Percentiles rank a stretch among this genome's conserved stretches.
These are phyloP conservation scores for Neosilurus mollespiculum DNA, from an alignment of 2,797 vertebrate genomes.

Conservation along the genomic window DNA sequence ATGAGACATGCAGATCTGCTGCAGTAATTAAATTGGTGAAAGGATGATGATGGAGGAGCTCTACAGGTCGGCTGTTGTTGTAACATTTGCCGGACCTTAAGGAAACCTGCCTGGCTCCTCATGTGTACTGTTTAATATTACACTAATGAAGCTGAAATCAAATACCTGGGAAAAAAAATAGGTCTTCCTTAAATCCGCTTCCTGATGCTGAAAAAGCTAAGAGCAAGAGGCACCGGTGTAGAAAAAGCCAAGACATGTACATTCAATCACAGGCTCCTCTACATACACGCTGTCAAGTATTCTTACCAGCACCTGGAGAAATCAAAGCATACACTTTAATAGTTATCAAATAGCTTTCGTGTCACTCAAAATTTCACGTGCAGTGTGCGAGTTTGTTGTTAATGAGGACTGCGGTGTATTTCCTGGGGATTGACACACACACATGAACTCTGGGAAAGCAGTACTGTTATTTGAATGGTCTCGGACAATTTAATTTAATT, in stretches of 20 bases:
- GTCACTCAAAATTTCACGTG: neutral
- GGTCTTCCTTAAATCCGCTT: neutral
- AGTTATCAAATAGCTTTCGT: neutral
- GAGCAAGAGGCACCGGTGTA: neutral
- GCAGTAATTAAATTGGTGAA: constrained; percentile 44
- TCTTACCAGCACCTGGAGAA: neutral
- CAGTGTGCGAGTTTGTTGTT: neutral
- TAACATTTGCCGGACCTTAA: neutral
- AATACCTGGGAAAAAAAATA: constrained; percentile 13
- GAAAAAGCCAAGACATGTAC: neutral
- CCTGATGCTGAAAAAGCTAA: neutral
- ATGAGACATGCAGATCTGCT: constrained; percentile 41
- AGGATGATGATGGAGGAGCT: neutral
- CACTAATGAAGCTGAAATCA: constrained; percentile 28
- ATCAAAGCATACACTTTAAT: neutral
- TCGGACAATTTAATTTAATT: constrained; percentile 10
- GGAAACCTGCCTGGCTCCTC: neutral
- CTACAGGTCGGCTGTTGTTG: constrained; percentile 17
- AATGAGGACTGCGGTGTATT: neutral
- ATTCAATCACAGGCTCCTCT: too few species aligned
- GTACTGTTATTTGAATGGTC: constrained; percentile 1
- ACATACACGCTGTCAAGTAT: neutral
- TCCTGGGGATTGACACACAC: neutral
- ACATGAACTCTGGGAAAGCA: neutral
- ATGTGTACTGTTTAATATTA: neutral